phyloP scores from a whole-genome alignment of 1,140 invertebrate species.

The Piezodorus guildinii region DNA sequence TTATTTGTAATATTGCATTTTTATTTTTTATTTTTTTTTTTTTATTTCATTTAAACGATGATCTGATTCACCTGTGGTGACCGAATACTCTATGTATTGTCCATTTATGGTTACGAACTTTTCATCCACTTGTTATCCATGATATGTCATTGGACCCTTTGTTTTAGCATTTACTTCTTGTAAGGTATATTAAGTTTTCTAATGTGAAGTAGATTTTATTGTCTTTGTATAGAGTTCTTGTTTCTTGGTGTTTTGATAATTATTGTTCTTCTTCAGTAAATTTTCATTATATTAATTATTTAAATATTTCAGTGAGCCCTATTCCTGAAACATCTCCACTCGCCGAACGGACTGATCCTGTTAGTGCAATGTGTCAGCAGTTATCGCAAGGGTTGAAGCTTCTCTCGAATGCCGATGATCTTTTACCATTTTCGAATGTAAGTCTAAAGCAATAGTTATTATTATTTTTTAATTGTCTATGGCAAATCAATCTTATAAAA shows the following conservation, averaged over 20 bases:
- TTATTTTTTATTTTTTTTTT: too few relatives aligned
- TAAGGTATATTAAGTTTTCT: background rate
- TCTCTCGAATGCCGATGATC: conserved; percentile 52
- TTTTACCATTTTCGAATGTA: conserved; percentile 16
- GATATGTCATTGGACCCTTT: too few relatives aligned
- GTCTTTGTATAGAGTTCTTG: background rate
- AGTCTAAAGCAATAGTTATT: background rate
- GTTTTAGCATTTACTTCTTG: background rate
- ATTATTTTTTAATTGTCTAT: too few relatives aligned
- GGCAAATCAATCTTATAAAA: too few relatives aligned
- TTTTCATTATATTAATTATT: background rate
- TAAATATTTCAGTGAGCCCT: conserved; percentile 48
- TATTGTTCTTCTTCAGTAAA: background rate
- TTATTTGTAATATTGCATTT: too few relatives aligned
- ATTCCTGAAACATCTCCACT: conserved; percentile 68
- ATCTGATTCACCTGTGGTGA: too few relatives aligned
- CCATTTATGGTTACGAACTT: too few relatives aligned
- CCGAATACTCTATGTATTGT: too few relatives aligned
- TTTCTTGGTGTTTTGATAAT: background rate
- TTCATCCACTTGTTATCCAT: too few relatives aligned
- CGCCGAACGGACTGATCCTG: conserved; percentile 51
- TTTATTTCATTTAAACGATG: too few relatives aligned
- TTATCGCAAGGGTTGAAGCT: conserved; percentile 69
- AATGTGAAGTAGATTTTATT: background rate
- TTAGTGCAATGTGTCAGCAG: conserved; percentile 79